Conservation (phyloP, 2,888 invertebrate genomes). For the Agrotis exclamationis region DNA sequence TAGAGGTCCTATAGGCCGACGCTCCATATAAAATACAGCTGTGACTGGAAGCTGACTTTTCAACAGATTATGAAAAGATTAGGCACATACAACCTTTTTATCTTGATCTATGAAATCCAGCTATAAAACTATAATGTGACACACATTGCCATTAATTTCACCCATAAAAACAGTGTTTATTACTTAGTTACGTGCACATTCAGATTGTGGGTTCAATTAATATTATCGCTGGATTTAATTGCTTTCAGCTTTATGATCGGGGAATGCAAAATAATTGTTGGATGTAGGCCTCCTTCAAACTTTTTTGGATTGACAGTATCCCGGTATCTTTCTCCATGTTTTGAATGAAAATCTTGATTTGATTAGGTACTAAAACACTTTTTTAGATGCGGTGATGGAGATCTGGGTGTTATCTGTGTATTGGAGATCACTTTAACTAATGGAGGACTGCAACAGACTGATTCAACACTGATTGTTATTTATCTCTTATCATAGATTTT, state of each 20-base stretch:
- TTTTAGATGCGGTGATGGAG: neutral
- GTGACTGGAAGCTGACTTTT: neutral
- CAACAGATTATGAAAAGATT: neutral
- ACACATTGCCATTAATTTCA: conserved; percentile 2
- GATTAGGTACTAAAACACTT: neutral
- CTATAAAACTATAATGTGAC: neutral
- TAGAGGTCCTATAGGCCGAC: neutral
- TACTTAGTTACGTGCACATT: conserved; percentile 29
- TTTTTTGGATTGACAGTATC: neutral
- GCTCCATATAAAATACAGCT: neutral
- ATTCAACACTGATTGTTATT: neutral
- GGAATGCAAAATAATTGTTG: neutral
- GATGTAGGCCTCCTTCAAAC: neutral
- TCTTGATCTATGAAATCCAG: neutral
- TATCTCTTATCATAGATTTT: neutral
- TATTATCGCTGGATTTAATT: conserved; percentile 44
- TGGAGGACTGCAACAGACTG: neutral
- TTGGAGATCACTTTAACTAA: neutral
- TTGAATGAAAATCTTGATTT: neutral
- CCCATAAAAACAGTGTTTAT: conserved; percentile 43
- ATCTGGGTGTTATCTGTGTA: neutral
- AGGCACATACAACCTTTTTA: neutral
- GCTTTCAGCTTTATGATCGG: conserved; percentile 15
- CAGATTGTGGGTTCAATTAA: conserved; percentile 45
- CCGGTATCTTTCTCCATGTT: neutral